Base-by-base conservation (phyloP, 2,113 vertebrate genomes). In the Lagopus muta region DNA sequence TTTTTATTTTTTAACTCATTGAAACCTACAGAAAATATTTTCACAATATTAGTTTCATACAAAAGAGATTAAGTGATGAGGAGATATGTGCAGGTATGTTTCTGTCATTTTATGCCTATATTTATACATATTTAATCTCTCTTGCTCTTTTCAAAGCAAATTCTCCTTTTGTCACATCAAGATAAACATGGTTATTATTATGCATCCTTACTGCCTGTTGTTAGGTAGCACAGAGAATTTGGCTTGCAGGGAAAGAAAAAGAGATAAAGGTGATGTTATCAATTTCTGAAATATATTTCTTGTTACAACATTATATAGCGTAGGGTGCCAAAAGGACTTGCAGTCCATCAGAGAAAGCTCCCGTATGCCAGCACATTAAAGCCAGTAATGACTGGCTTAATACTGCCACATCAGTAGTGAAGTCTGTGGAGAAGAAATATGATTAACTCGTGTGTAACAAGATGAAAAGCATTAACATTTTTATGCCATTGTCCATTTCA, bases 321-420 rank as follows among this genome's bases (percentile, higher is more conserved):
- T 47, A 14, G n/a, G 36, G 61, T 6, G 1, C 3, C 21, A 83
- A 80, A 22, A 70, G 6, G 15, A 65, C 52, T 82, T 76, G 8
- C 24, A 76, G n/a, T 3, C 13, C 32, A 55, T 24, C 8, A 73
- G 69, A 8, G 67, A 48, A 21, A 16, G 13, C 2, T 86, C 24
- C 22, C 22, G 30, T 9, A 18, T 48, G 58, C 27, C 28, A 57
- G 21, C 21, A 32, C 30, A 32, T 7, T 10, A 85, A 18, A 66
- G 6, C 16, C 82, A 54, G 8, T 0, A 0, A 45, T 34, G 36
- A 21, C 14, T 72, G 7, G 25, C 13, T 81, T 13, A 5, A 55
- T 38, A 3, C 58, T 42, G 24, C 2, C 1, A 66, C 18, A 4
- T 24, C 11, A 34, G 2, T 55, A 67, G 12, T 17, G 60, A 73